Evolutionary conservation across 2,113 vertebrate genomes (phyloP).

Genomic region (Bettongia penicillata): DNA sequence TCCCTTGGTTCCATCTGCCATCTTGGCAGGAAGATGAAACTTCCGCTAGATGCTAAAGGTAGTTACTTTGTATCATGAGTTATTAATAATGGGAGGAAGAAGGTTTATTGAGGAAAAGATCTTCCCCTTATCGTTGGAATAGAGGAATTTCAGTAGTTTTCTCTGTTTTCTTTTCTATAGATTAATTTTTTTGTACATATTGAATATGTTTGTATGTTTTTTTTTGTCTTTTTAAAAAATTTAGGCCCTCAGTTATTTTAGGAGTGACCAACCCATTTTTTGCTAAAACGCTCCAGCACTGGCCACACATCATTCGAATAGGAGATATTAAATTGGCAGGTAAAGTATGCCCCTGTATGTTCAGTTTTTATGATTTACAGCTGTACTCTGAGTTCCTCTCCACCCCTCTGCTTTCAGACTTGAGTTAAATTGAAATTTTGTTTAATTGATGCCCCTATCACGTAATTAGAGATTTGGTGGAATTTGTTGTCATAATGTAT

Average conservation of each 20-base stretch:
- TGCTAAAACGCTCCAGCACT: constrained; percentile 98
- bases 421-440: constrained; percentile 50
- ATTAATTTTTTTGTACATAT: constrained; percentile 14
- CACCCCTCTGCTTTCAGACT: constrained; percentile 32
- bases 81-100: neutral
- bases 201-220: constrained; percentile 17
- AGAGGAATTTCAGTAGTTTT: neutral
- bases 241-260: constrained; percentile 96
- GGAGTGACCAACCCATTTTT: constrained; percentile 99
- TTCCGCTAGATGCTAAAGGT: neutral
- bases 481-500: constrained; percentile 6
- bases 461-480: constrained; percentile 24
- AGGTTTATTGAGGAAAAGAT: neutral
- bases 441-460: constrained; percentile 38
- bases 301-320: constrained; percentile 99
- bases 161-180: constrained; percentile 31
- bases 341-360: constrained; percentile 74
- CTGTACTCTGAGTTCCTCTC: constrained; percentile 21
- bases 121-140: neutral
- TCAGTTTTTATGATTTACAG: neutral
- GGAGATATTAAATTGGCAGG: constrained; percentile 98
- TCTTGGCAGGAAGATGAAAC: neutral
- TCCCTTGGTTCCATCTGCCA: neutral
- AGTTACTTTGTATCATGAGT: neutral
- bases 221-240: constrained; percentile 61